phyloP scores from a whole-genome alignment of 2,113 vertebrate species.

The Lophius piscatorius region DNA sequence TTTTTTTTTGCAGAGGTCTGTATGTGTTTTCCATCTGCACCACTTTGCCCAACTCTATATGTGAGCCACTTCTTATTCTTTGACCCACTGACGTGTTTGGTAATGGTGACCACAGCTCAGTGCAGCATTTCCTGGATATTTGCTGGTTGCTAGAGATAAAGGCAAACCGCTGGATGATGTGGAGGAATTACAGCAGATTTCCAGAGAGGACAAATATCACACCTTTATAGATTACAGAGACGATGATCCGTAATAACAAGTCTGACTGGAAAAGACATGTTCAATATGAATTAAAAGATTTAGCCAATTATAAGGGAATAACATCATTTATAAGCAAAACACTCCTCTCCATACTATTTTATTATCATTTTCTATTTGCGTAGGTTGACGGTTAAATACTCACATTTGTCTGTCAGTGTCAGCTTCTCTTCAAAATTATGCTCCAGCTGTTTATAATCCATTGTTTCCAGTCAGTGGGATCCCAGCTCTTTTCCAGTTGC shows the following conservation, averaged over 20 bases:
- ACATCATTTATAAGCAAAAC: neutral
- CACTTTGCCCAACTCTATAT: neutral
- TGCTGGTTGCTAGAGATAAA: no score
- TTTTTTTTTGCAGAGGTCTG: neutral
- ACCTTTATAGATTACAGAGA: neutral
- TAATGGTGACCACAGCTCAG: conserved; percentile 52
- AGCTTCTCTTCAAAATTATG: conserved; percentile 74
- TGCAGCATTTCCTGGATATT: conserved; percentile 44
- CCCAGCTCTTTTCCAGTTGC: conserved; percentile 59
- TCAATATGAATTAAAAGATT: neutral
- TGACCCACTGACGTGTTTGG: conserved; percentile 38
- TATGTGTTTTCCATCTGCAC: neutral
- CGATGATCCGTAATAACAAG: neutral
- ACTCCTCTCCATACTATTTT: neutral
- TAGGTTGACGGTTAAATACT: conserved; percentile 39
- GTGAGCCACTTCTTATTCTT: conserved; percentile 23
- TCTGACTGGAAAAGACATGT: neutral
- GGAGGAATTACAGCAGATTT: neutral
- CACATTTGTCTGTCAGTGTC: conserved; percentile 75
- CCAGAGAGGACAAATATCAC: conserved; percentile 31
- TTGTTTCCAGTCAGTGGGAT: conserved; percentile 68
- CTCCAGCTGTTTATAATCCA: conserved; percentile 79
- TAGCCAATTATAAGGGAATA: neutral
- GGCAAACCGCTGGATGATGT: neutral
- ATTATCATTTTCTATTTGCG: neutral